Conservation (phyloP, 2,797 vertebrate genomes). For the Cephalopachus bancanus region DNA sequence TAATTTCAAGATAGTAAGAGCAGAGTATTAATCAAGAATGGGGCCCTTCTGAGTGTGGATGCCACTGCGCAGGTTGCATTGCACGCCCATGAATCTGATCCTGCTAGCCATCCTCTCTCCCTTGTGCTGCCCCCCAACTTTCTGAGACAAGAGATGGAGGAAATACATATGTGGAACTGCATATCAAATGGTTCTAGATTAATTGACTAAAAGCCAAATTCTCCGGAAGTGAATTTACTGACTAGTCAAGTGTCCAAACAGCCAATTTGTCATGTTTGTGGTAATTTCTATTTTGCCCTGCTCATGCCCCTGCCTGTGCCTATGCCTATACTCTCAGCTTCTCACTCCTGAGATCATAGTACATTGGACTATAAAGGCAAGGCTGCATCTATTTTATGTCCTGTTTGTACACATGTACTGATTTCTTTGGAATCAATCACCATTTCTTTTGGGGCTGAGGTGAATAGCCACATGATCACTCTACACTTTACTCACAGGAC, state of each 20-base stretch:
- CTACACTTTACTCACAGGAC: not conserved
- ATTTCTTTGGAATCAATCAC: constrained; percentile 42
- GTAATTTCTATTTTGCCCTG: not conserved
- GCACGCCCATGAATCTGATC: not conserved
- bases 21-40: not conserved
- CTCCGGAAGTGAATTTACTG: not conserved
- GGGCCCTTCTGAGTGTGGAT: not conserved
- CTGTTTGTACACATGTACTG: not conserved
- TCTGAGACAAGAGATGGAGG: not conserved
- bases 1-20: constrained; percentile 22
- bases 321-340: not conserved
- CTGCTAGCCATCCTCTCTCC: not conserved
- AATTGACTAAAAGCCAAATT: not conserved
- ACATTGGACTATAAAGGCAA: constrained; percentile 17
- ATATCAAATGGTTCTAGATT: not conserved
- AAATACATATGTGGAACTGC: not conserved
- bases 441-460: not conserved
- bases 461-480: not conserved
- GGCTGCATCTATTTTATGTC: not conserved
- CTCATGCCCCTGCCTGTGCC: not conserved
- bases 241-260: not conserved
- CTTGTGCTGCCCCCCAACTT: not conserved
- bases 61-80: not conserved
- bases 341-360: not conserved
- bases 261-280: not conserved